Evolutionary conservation across 1,140 invertebrate species (phyloP), one percentile per base, ranked within the genome.

Genomic region (Mizuhopecten yessoensis): DNA sequence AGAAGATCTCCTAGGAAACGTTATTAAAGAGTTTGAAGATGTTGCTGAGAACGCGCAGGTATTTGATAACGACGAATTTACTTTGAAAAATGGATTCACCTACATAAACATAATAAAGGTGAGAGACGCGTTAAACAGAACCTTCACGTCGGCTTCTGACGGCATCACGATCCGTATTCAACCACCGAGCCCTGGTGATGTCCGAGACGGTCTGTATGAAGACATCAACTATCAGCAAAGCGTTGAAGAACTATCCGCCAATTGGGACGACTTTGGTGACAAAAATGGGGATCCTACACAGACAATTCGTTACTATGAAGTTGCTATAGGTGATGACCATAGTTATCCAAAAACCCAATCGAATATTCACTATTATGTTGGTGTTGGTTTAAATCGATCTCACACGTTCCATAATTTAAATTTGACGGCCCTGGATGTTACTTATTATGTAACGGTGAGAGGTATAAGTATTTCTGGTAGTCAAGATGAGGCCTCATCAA

Each of bases 361-460:
- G 20, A 92, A 94, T 87, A 57, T 94, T 33, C 91, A 92, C 86
- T 91, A 89, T 57, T 94, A 92, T 88, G 87, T 91, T 23, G 90
- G 94, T 75, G 92, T 94, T 34, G 93, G 93, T 20, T n/a, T 94
- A 11, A 91, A 91, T 33, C 93, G 34, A 33, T 91, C 86, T 20
- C 34, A 92, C 86, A 90, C 92, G 0, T 94, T 94, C 57, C 29
- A 42, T 39, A 89, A 90, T n/a, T 57, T 94, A 33, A 93, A 94
- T 34, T 86, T 94, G 15, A 94, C 93, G 0, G 86, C 93, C 20
- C 93, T 93, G 87, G 90, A 87, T 17, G 88, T 92, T 7, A 93
- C 88, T n/a, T 94, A 94, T 86, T 94, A 90, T 89, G 91, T 94
- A 34, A 94, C 94, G 11, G 94, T 94, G 17, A 89, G 93, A 86